A percentile compares a stretch with the other conserved stretches of the same genome.
Evolutionary conservation across 92 coral and sea anemone species (phyloP).

Genomic region (Phenganax subtilis): DNA sequence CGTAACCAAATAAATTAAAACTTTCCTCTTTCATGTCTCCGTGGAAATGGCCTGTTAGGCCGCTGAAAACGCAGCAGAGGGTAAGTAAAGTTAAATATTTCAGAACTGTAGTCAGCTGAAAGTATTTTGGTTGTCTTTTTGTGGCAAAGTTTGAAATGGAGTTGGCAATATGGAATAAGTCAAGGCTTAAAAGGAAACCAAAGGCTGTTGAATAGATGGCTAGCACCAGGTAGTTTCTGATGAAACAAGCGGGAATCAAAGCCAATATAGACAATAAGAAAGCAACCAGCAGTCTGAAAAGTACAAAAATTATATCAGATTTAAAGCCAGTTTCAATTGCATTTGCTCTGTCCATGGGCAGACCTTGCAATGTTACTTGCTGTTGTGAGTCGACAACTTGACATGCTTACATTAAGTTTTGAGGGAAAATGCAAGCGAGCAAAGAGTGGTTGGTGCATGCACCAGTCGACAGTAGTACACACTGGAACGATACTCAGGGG

Average conservation of each 20-base stretch:
- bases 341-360: too few relatives aligned
- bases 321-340: neutral
- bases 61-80: conserved; percentile 42
- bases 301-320: neutral
- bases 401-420: too few relatives aligned
- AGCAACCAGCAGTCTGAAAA: conserved; percentile 65
- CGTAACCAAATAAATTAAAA: conserved; percentile 61
- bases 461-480: neutral
- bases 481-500: neutral
- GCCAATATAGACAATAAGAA: conserved; percentile 59
- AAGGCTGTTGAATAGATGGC: conserved; percentile 49
- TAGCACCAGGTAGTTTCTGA: conserved; percentile 54
- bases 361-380: too few relatives aligned
- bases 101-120: conserved; percentile 45
- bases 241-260: conserved; percentile 63
- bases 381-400: too few relatives aligned
- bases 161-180: conserved; percentile 57
- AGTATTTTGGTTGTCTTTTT: neutral
- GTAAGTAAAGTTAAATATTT: conserved; percentile 50
- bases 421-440: too few relatives aligned
- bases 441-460: neutral
- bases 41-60: conserved; percentile 58
- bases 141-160: conserved; percentile 33
- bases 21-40: conserved; percentile 32
- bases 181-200: conserved; percentile 72